Percentiles rank a stretch among this genome's conserved stretches.
These are phyloP conservation scores for Temnothorax longispinosus DNA, from an alignment of 1,140 invertebrate genomes.

Conservation along the genomic window DNA sequence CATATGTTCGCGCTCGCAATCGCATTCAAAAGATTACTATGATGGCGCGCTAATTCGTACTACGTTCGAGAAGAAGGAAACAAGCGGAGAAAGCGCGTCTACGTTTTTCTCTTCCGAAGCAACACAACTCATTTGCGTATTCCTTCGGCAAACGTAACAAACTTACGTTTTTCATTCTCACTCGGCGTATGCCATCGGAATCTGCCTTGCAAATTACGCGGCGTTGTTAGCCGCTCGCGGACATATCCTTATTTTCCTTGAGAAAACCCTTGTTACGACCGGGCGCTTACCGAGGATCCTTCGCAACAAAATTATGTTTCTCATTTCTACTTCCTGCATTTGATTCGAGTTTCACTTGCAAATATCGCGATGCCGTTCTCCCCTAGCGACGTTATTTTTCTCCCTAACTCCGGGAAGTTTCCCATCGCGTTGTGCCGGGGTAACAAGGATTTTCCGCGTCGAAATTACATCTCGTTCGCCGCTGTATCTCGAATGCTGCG, in stretches of 20 bases:
- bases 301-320: conserved; percentile 62
- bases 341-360: conserved; percentile 66
- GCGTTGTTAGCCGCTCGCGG: conserved; percentile 49
- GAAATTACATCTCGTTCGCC: conserved; percentile 55
- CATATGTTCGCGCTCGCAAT: too few species aligned
- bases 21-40: neutral
- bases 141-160: conserved; percentile 52
- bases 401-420: conserved; percentile 54
- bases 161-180: conserved; percentile 54
- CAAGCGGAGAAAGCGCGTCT: neutral
- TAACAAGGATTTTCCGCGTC: conserved; percentile 59
- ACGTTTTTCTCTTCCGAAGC: neutral
- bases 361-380: conserved; percentile 51
- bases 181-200: conserved; percentile 48
- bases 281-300: conserved; percentile 43
- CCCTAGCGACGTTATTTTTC: conserved; percentile 53
- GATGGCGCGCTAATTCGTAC: conserved; percentile 8
- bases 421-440: conserved; percentile 12
- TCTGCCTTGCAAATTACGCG: conserved; percentile 61
- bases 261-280: conserved; percentile 54
- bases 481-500: conserved; percentile 46
- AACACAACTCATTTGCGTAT: conserved; percentile 31
- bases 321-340: conserved; percentile 64
- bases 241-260: conserved; percentile 58
- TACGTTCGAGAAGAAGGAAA: conserved; percentile 23